Percentiles rank a stretch among this genome's conserved stretches.
Evolutionary conservation across 2,888 invertebrate genomes (phyloP).

Genomic region (Cheilosia impressa): DNA sequence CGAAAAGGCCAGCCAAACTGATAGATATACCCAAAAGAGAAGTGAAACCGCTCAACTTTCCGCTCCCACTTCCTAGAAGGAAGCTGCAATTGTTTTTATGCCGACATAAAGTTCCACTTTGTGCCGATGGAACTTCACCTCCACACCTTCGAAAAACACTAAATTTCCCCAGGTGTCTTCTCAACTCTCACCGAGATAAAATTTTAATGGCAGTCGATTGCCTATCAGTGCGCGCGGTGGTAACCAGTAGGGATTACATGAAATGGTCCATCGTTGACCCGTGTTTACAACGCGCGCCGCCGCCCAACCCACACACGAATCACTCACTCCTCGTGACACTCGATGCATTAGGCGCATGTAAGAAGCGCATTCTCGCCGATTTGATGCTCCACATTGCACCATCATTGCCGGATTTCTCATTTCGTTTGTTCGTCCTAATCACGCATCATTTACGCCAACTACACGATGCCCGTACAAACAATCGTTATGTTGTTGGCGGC

Average conservation of each 20-base stretch:
- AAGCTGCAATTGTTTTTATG: too few species aligned
- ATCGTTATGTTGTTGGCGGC: conserved; percentile 5
- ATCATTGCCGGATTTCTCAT: conserved; percentile 4
- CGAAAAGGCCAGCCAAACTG: too few species aligned
- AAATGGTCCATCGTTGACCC: conserved; percentile 26
- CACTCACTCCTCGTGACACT: conserved; percentile 22
- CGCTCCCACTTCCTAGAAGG: too few species aligned
- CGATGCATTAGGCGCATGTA: conserved; percentile 49
- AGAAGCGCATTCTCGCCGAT: conserved; percentile 51
- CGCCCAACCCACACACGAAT: conserved; percentile 42
- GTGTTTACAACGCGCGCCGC: background rate
- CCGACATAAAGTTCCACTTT: background rate
- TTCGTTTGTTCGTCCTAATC: conserved; percentile 48
- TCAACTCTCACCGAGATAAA: conserved; percentile 39
- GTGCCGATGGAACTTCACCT: conserved; percentile 18
- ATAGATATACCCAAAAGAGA: too few species aligned
- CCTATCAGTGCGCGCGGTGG: conserved; percentile 24
- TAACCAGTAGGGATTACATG: conserved; percentile 39
- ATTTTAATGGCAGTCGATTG: conserved; percentile 35
- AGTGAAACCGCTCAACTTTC: too few species aligned
- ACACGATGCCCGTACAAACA: background rate
- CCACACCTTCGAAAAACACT: conserved; percentile 38
- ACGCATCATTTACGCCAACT: conserved; percentile 38
- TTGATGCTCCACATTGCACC: conserved; percentile 46
- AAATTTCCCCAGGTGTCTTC: conserved; percentile 1